Evolutionary conservation across 2,113 vertebrate species (phyloP).

Genomic region (Ictidomys tridecemlineatus): DNA sequence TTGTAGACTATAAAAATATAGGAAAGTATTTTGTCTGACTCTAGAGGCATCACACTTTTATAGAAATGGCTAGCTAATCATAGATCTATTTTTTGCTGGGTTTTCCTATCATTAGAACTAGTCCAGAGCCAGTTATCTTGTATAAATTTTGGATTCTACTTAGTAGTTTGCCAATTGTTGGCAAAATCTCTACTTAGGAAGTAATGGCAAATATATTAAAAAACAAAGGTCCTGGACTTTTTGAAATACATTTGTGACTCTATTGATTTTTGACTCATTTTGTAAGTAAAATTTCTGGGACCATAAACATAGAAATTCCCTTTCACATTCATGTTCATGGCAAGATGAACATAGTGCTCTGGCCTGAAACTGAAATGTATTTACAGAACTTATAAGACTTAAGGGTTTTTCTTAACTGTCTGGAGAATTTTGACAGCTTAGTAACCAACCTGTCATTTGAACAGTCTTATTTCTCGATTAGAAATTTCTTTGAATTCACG

Average conservation of each 20-base stretch:
- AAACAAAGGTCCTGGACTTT: not conserved
- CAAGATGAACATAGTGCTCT: not conserved
- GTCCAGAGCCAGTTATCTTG: not conserved
- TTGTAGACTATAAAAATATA: not conserved
- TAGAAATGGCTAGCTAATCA: not conserved
- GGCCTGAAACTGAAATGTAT: not conserved
- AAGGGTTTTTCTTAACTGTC: constrained; percentile 41
- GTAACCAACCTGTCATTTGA: not conserved
- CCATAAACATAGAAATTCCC: not conserved
- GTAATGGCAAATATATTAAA: not conserved
- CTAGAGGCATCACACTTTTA: not conserved
- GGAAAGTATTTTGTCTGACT: not conserved
- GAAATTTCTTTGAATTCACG: constrained; percentile 30
- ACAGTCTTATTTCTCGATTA: not conserved
- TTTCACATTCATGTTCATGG: not conserved
- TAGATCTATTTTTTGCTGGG: not conserved
- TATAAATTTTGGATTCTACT: constrained; percentile 45
- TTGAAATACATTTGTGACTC: not conserved
- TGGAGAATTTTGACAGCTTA: constrained; percentile 47
- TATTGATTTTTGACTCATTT: constrained; percentile 11
- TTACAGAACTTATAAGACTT: not conserved
- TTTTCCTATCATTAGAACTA: constrained; percentile 13
- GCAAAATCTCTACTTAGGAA: not conserved
- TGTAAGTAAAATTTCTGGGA: not conserved
- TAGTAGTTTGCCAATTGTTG: not conserved